Evolutionary conservation across 2,113 vertebrate genomes (phyloP), one percentile per base, ranked within the genome.

Genomic region (Rhadina sibilatrix): DNA sequence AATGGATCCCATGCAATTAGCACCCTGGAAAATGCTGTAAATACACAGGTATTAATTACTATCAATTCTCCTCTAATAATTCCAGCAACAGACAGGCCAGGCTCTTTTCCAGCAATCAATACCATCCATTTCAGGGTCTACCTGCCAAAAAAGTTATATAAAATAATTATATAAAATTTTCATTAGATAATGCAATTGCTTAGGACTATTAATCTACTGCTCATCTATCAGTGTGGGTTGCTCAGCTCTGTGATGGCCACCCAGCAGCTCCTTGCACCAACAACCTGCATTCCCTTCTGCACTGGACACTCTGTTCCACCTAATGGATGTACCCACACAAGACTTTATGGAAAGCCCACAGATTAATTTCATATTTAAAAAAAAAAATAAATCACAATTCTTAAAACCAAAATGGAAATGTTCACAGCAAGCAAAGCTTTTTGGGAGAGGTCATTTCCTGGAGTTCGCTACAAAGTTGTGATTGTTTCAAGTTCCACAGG

Each of bases 11-110:
- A 5, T 31, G 59, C 97, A 97, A 96, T 96, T 95, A 97, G 95
- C 89, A 94, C 79, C 71, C 81, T 59, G 78, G 91, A 97, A 95
- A 97, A 97, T 28, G 68, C 69, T 85, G 94, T 89, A 96, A 96
- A 97, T 93, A 96, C 87, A 89, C 84, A 96, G 96, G 94, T 97
- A 97, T 97, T 97, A 97, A 97, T 97, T 97, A 96, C 96, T 95
- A 95, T 38, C 77, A 94, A 94, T 93, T 96, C 84, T 81, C 85
- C 71, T 69, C 93, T 91, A 96, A 93, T 95, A 96, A 97, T 94
- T 94, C 93, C 77, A 96, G 60, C 94, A 95, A 75, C 83, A 69
- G 78, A 96, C 96, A 93, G 42, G 96, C 87, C 90, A 94, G 96
- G 95, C 93, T 93, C 76, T 87, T 90, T 93, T 97, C 97, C 97